phyloP scores from a whole-genome alignment of 2,888 invertebrate genomes.

The Isotomurus palustris region DNA sequence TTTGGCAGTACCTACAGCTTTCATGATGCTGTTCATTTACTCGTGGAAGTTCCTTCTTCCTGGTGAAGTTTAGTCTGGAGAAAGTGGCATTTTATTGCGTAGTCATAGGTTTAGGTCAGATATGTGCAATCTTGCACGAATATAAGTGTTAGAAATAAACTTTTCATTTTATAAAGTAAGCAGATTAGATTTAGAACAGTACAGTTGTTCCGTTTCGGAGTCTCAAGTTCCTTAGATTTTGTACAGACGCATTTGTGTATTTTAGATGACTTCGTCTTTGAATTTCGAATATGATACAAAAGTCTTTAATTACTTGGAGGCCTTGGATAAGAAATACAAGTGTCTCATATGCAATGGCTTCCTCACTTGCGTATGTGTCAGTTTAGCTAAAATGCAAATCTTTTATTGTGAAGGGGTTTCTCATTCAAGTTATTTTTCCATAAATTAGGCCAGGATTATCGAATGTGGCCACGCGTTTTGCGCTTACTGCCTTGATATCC shows the following conservation, averaged over 20 bases:
- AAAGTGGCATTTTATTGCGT: slow-evolving; percentile 1
- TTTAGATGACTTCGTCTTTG: too few species aligned
- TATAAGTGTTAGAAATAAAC: background rate
- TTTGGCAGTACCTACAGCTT: slow-evolving; percentile 20
- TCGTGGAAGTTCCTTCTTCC: slow-evolving; percentile 22
- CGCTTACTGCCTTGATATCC: slow-evolving; percentile 20
- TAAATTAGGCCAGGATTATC: slow-evolving; percentile 11
- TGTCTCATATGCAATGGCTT: slow-evolving; percentile 23
- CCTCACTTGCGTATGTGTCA: slow-evolving; percentile 13
- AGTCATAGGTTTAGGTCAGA: background rate
- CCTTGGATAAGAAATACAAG: slow-evolving; percentile 14
- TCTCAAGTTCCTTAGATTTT: too few species aligned
- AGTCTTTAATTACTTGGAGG: slow-evolving; percentile 12
- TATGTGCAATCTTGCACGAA: background rate
- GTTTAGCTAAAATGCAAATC: background rate
- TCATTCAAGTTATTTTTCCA: background rate
- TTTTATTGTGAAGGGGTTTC: background rate
- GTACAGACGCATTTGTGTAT: too few species aligned
- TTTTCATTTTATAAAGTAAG: background rate
- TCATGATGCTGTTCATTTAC: slow-evolving; percentile 22
- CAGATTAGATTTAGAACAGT: background rate
- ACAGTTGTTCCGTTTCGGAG: too few species aligned
- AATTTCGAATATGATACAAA: slow-evolving; percentile 15
- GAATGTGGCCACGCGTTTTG: slow-evolving; percentile 23
- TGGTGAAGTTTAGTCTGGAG: slow-evolving; percentile 14